phyloP scores from a whole-genome alignment of 2,888 invertebrate species.

The Arrhopalites spinosus region DNA sequence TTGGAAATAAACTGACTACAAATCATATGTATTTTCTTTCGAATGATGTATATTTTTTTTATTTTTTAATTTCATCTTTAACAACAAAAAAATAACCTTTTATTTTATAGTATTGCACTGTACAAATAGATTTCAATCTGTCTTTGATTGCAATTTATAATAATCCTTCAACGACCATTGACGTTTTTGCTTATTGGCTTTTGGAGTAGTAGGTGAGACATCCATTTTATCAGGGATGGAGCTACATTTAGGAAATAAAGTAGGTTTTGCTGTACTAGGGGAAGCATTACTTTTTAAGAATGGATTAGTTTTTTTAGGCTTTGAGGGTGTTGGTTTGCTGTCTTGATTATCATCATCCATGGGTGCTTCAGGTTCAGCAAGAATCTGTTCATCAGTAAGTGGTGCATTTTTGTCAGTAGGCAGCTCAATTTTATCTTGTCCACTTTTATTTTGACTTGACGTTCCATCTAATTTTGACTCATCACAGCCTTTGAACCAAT shows the following conservation, averaged over 20 bases:
- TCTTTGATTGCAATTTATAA: neutral
- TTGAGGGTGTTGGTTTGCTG: neutral
- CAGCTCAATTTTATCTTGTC: neutral
- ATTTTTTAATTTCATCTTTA: neutral
- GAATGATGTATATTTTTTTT: neutral
- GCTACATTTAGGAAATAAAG: slow-evolving; percentile 12
- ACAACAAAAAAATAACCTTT: too few relatives aligned
- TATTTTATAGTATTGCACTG: too few relatives aligned
- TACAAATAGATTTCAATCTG: too few relatives aligned
- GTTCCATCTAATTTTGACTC: neutral
- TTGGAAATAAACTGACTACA: neutral
- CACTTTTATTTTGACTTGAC: neutral
- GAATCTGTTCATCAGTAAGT: slow-evolving; percentile 21
- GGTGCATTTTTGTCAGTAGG: too few relatives aligned
- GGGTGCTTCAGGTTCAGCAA: neutral
- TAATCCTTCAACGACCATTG: slow-evolving; percentile 38
- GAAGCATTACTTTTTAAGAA: neutral
- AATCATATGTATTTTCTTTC: neutral
- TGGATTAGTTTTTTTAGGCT: neutral
- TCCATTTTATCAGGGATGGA: too few relatives aligned
- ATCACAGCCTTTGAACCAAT: neutral
- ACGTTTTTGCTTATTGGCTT: slow-evolving; percentile 1
- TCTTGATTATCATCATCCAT: too few relatives aligned
- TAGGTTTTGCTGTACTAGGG: neutral
- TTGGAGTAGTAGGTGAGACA: neutral